Percentiles rank a stretch among this genome's conserved stretches.
Evolutionary conservation across 2,113 vertebrate genomes (phyloP).

Genomic region (Phaetusa simplex): DNA sequence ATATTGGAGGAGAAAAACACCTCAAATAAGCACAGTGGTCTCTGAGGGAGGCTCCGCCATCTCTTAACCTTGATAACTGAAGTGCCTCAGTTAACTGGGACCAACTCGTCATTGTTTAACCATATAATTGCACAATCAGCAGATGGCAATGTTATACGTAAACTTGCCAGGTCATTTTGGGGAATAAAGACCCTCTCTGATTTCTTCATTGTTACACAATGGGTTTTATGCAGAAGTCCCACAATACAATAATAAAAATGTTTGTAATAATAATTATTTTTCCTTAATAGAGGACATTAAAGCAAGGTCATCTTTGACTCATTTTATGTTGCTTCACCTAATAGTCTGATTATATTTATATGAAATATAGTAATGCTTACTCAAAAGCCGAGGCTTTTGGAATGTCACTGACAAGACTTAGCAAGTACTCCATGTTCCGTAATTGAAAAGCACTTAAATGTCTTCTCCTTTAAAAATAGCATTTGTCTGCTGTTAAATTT

Average conservation of each 20-base stretch:
- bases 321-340: not conserved
- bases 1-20: not conserved
- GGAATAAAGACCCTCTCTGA: not conserved
- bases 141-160: conserved; percentile 33
- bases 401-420: not conserved
- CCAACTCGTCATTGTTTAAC: not conserved
- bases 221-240: not conserved
- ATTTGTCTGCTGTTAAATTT: conserved; percentile 1
- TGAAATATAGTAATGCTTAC: not conserved
- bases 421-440: not conserved
- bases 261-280: not conserved
- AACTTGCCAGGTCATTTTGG: not conserved
- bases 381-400: not conserved
- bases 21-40: not conserved
- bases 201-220: not conserved
- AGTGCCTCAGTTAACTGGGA: not conserved
- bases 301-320: not conserved
- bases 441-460: not conserved
- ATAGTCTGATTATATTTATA: not conserved
- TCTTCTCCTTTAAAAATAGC: not conserved
- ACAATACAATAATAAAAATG: not conserved
- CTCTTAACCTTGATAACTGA: not conserved
- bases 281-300: not conserved
- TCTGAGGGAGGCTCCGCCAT: not conserved
- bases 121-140: not conserved